Conservation (phyloP, 1,140 invertebrate species). For the Caenorhabditis brenneri region DNA sequence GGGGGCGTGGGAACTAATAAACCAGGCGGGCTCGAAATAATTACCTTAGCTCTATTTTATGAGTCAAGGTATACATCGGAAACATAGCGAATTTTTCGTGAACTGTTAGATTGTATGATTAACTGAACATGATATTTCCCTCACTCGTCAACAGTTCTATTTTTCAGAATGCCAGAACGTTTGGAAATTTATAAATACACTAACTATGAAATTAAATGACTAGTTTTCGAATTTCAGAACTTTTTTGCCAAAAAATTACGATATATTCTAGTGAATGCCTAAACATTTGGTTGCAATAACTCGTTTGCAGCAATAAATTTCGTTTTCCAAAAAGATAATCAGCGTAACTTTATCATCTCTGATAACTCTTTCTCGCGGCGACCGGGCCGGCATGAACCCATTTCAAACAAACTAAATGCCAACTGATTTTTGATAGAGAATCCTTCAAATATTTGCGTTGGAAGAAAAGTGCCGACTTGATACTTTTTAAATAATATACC, state of each 20-base stretch:
- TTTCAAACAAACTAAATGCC: conserved; percentile 41
- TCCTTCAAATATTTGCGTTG: conserved; percentile 23
- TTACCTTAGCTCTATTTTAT: background rate
- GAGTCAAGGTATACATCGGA: background rate
- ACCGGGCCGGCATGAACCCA: conserved; percentile 13
- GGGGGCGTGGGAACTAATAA: background rate
- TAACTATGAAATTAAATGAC: too few species aligned
- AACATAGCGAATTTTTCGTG: too few species aligned
- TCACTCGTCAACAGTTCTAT: too few species aligned
- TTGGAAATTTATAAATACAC: too few species aligned
- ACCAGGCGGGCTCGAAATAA: background rate
- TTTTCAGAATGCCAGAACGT: too few species aligned
- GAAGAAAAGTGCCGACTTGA: background rate
- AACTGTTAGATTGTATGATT: too few species aligned
- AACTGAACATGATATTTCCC: too few species aligned
- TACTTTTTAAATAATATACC: conserved; percentile 18
- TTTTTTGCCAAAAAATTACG: too few species aligned
- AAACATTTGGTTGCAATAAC: too few species aligned
- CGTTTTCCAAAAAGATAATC: background rate
- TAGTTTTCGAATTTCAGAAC: too few species aligned
- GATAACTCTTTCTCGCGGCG: conserved; percentile 6
- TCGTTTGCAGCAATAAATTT: too few species aligned
- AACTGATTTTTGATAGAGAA: background rate
- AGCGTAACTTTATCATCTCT: conserved; percentile 19
- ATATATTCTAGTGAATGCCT: too few species aligned